phyloP scores from a whole-genome alignment of 2,888 invertebrate species.

The Fissipunctia ypsillon region DNA sequence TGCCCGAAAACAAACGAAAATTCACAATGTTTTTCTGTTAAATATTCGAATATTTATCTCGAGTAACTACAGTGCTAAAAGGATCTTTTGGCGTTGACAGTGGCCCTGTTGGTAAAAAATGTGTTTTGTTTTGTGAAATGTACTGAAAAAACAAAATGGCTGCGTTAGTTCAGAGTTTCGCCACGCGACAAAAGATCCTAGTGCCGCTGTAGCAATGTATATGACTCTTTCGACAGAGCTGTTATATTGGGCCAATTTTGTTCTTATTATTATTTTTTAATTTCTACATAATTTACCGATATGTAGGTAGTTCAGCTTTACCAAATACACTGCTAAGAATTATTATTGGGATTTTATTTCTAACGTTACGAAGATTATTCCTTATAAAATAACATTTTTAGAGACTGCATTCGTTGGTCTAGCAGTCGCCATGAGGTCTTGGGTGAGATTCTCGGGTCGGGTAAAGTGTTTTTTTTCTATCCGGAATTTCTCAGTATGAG shows the following conservation, averaged over 20 bases:
- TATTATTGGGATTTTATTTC: conserved; percentile 40
- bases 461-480: too few species aligned
- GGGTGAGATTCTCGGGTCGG: too few species aligned
- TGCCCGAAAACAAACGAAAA: neutral
- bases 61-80: neutral
- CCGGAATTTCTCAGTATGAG: too few species aligned
- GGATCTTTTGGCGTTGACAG: neutral
- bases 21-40: neutral
- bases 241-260: conserved; percentile 39
- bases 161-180: neutral
- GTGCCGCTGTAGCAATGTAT: conserved; percentile 13
- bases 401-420: too few species aligned
- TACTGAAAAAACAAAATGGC: neutral
- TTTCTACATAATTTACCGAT: conserved; percentile 49
- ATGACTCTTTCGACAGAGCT: conserved; percentile 1
- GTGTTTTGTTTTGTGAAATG: neutral
- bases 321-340: conserved; percentile 64
- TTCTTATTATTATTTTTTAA: conserved; percentile 52
- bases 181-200: conserved; percentile 1
- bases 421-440: too few species aligned
- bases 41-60: conserved; percentile 34
- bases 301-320: conserved; percentile 65
- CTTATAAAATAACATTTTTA: too few species aligned
- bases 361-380: neutral
- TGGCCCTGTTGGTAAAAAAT: neutral